phyloP scores from a whole-genome alignment of 2,797 vertebrate genomes.

The Schizothorax lantsangensis region DNA sequence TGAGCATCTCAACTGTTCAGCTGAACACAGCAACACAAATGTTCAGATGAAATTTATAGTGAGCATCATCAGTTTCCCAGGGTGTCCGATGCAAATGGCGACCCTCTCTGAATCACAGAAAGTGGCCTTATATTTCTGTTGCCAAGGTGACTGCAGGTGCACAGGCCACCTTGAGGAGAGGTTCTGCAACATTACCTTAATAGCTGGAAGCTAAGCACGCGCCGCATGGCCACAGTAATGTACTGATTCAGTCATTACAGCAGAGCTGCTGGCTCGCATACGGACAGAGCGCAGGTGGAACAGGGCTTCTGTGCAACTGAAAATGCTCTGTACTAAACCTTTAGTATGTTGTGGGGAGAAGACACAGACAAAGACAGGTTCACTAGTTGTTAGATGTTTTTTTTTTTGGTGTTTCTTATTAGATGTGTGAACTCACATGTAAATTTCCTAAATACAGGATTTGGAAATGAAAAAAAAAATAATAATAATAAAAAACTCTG shows the following conservation, averaged over 20 bases:
- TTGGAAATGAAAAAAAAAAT: not conserved
- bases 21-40: slow-evolving; percentile 18
- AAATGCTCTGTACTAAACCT: not conserved
- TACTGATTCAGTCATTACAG: slow-evolving; percentile 13
- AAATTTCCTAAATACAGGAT: not conserved
- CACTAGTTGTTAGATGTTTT: not conserved
- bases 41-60: slow-evolving; percentile 9
- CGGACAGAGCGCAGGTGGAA: not conserved
- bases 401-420: not conserved
- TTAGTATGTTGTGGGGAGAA: not conserved
- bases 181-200: slow-evolving; percentile 47
- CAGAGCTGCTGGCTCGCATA: slow-evolving; percentile 4
- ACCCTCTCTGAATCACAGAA: slow-evolving; percentile 1
- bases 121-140: slow-evolving; percentile 35
- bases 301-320: slow-evolving; percentile 15
- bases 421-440: not conserved
- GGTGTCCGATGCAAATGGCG: not conserved
- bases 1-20: slow-evolving; percentile 8
- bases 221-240: slow-evolving; percentile 20
- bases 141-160: slow-evolving; percentile 49
- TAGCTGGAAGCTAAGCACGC: slow-evolving; percentile 46
- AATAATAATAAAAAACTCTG: not conserved
- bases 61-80: slow-evolving; percentile 23
- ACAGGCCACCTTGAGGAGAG: slow-evolving; percentile 37
- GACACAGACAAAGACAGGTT: not conserved